phyloP scores from a whole-genome alignment of 30 jellyfish, hydroid and myxozoan genomes.

The Hydra vulgaris region DNA sequence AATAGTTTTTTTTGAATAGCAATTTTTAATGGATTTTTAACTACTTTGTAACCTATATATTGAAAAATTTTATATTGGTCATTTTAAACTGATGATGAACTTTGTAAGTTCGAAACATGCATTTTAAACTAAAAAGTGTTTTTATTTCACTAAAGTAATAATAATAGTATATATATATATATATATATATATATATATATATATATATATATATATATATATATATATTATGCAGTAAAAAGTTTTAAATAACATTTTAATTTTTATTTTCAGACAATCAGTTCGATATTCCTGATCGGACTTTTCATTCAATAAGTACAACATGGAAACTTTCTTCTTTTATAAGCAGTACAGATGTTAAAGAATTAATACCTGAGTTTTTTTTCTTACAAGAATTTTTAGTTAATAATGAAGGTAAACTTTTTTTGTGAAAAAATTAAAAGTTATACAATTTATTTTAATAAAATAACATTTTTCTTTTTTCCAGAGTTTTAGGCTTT shows the following conservation, averaged over 20 bases:
- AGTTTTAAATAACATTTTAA: neutral
- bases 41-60: too few relatives aligned
- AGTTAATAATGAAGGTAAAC: constrained; percentile 64
- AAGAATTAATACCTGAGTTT: constrained; percentile 94
- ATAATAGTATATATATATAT: too few relatives aligned
- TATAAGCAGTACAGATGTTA: constrained; percentile 92
- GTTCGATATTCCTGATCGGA: constrained; percentile 97
- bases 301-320: constrained; percentile 85
- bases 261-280: constrained; percentile 55
- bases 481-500: neutral
- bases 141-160: too few relatives aligned
- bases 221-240: too few relatives aligned
- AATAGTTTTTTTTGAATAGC: too few relatives aligned
- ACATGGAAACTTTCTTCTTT: constrained; percentile 92
- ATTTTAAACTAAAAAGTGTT: too few relatives aligned
- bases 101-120: too few relatives aligned
- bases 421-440: neutral
- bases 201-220: too few relatives aligned
- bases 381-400: constrained; percentile 86
- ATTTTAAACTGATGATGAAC: too few relatives aligned
- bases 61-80: too few relatives aligned
- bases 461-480: neutral
- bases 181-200: too few relatives aligned
- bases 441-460: neutral
- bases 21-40: too few relatives aligned